Base-by-base conservation (phyloP, 2,888 invertebrate genomes). In the Pseudeuparius sepicola region DNA sequence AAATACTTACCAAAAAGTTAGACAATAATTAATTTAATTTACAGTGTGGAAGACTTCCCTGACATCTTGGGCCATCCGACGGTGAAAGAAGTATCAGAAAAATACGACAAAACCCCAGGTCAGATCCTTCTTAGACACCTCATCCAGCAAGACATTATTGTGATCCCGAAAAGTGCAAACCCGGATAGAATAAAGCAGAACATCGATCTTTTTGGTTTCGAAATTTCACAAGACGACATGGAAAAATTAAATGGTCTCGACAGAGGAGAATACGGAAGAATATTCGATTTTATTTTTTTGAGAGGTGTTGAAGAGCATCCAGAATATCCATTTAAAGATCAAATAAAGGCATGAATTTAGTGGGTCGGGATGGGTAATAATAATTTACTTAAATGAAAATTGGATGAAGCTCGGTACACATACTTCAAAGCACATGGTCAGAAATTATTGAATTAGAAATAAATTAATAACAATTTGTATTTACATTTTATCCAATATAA, bases 101-200 rank as follows among this genome's bases (percentile, higher is more conserved):
- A 66, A 35, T 67, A 79, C 51, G 62, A 64, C 0, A 80, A 74
- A 57, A 68, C 74, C 4, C 60, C 79, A 1, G 83, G 78, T 7
- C 85, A 86, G 64, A 64, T 84, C 31, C 59, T 83, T 26, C 62
- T 87, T n/a, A 66, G 75, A 41, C 81, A 77, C 54, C 61, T 82
- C 31, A 60, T 80, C 1, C 77, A 79, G 52, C 70, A 75, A 46
- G 71, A 71, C 27, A 63, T 84, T 24, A 67, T 73, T 20, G 79
- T 81, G 5, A 82, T 88, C 51, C 85, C 86, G 15, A 88, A 87
- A 61, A 86, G 84, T 57, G 68, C 74, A 2, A 81, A 75, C 51
- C 70, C 75, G 2, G 57, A 68, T 6, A 67, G 86, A 50, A 69
- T 87, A 13, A 68, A 70, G 61, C 68, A 77, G 51, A 87, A 87